Evolutionary conservation across 1,140 invertebrate species (phyloP), one percentile per base, ranked within the genome.

Genomic region (Danaus melanippus): DNA sequence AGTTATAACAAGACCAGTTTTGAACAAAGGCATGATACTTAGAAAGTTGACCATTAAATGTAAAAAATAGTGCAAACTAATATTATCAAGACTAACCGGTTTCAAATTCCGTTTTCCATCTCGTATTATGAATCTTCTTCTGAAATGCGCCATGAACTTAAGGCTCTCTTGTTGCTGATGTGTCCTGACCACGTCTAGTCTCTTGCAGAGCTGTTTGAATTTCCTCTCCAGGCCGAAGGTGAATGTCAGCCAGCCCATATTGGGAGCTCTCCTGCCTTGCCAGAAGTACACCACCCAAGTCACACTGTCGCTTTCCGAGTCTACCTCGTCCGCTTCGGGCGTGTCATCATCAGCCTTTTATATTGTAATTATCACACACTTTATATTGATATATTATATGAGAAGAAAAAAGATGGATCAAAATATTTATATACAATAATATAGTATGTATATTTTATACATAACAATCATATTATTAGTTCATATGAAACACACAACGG

Each of bases 181-280:
- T n/a, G 96, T 98, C 47, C 97, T 88, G 1, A 99, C 94, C 1
- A 99, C 97, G 88, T 99, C 97, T 56, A 99, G 88, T 71, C 98
- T 96, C 71, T 97, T 95, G 41, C 96, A 99, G 56, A 98, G 89
- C 12, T 93, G 91, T 86, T 99, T 98, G 88, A 99, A 99, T 87
- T 98, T 99, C 76, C 98, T 97, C 87, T 99, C 96, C 53, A 99
- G 93, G 87, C 94, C 94, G 87, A 99, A 99, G 0, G 98, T 99
- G 86, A 99, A 99, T 8, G 97, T 99, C 0, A 99, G 89, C 98
- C 98, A 99, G 12, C 98, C 98, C 97, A 99, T 99, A 86, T 99
- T 99, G 46, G 94, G 93, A 3, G 98, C 97, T 74, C 98, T 93
- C 61, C 98, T 88, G 0, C 81, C 81, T 45, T 99, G 98, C 98